Conservation (phyloP, 2,113 vertebrate genomes). For the Syrrhaptes paradoxus region DNA sequence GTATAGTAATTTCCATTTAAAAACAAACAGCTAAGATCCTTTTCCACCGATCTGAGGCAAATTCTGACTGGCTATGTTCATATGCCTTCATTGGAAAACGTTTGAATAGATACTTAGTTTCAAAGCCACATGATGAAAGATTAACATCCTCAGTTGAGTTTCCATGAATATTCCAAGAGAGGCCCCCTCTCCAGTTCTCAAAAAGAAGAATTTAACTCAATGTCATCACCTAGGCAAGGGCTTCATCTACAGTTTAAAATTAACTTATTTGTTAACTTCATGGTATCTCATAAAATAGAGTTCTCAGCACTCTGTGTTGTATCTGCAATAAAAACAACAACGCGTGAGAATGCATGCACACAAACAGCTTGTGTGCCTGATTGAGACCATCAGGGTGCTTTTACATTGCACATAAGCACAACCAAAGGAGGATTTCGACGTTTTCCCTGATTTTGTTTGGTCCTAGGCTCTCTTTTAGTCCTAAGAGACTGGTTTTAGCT, state of each 20-base stretch:
- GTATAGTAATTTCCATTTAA: slow-evolving; percentile 13
- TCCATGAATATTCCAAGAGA: neutral
- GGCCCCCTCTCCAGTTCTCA: neutral
- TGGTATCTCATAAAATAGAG: neutral
- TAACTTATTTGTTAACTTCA: neutral
- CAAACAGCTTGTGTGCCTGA: rapidly evolving
- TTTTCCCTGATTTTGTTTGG: neutral
- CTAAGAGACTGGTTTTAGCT: neutral
- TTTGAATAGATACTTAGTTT: neutral
- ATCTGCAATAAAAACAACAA: neutral
- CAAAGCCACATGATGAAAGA: neutral
- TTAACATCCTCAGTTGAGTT: neutral
- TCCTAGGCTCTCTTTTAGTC: neutral
- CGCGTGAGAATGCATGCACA: neutral
- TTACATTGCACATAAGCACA: rapidly evolving
- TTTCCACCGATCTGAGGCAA: neutral
- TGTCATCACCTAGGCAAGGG: neutral
- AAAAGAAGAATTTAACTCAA: neutral
- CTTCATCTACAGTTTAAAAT: neutral
- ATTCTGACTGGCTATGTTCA: neutral
- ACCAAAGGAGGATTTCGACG: neutral
- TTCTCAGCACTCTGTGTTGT: neutral
- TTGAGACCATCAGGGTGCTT: neutral
- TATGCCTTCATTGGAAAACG: neutral
- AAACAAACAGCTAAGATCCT: neutral